phyloP scores from a whole-genome alignment of 2,888 invertebrate genomes.

The Agrilus mali region DNA sequence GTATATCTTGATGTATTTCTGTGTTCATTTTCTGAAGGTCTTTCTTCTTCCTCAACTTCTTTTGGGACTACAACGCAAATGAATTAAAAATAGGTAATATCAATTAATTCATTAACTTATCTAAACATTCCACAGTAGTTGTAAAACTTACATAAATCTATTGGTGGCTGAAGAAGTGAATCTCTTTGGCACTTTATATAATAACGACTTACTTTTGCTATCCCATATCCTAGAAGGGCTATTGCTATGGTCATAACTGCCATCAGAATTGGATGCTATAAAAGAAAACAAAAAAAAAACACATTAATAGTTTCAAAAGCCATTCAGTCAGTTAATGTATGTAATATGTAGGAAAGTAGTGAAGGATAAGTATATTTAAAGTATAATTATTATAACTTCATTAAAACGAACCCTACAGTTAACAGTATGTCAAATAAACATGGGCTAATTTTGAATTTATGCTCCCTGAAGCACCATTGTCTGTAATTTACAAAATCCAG shows the following conservation, averaged over 20 bases:
- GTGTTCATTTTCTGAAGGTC: conserved; percentile 19
- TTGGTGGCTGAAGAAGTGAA: conserved; percentile 40
- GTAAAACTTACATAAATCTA: conserved; percentile 31
- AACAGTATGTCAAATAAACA: no score
- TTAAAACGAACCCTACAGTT: no score
- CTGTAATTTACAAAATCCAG: background rate
- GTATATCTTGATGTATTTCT: conserved; percentile 47
- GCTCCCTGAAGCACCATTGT: no score
- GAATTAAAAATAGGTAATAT: background rate
- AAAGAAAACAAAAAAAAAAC: conserved; percentile 14
- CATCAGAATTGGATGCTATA: conserved; percentile 62
- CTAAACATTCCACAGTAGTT: background rate
- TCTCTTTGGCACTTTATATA: conserved; percentile 40
- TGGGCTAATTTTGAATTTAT: no score
- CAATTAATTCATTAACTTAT: background rate
- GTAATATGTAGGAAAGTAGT: no score
- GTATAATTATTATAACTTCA: no score
- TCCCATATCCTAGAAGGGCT: conserved; percentile 52
- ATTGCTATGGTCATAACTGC: conserved; percentile 54
- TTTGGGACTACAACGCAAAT: conserved; percentile 1
- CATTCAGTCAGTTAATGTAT: no score
- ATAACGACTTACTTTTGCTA: conserved; percentile 46
- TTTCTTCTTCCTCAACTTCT: conserved; percentile 14
- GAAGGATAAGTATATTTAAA: no score
- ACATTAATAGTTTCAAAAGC: no score